A percentile compares a stretch with the other conserved stretches of the same genome.
Conservation (phyloP, 2,113 vertebrate genomes). For the Ciconia stormi region DNA sequence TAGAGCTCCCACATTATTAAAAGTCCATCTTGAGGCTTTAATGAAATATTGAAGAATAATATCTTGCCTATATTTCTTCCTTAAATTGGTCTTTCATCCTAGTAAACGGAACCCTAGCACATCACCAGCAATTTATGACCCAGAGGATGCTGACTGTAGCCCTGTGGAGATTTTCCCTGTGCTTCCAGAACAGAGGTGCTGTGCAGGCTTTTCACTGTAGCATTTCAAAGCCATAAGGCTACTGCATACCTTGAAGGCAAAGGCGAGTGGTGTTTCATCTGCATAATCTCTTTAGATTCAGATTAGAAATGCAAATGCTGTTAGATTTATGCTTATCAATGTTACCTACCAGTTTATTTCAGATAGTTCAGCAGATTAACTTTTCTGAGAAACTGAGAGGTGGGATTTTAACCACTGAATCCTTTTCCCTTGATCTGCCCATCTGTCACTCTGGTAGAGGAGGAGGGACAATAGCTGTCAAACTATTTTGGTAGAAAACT, state of each 20-base stretch:
- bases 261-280: not conserved
- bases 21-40: not conserved
- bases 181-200: not conserved
- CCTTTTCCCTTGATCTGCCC: not conserved
- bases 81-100: not conserved
- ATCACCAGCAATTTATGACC: accelerated
- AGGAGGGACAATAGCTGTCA: not conserved
- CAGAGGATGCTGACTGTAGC: not conserved
- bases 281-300: not conserved
- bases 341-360: not conserved
- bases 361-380: not conserved
- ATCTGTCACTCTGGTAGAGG: not conserved
- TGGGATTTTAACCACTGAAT: not conserved
- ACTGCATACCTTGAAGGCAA: not conserved
- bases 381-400: not conserved
- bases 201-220: not conserved
- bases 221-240: not conserved
- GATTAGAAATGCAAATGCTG: not conserved
- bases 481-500: not conserved
- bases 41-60: not conserved
- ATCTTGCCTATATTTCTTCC: not conserved
- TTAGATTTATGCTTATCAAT: not conserved
- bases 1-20: not conserved
- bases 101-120: not conserved
- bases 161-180: not conserved